Conservation (phyloP, 2,113 vertebrate genomes). For the Hepsetus odoe region DNA sequence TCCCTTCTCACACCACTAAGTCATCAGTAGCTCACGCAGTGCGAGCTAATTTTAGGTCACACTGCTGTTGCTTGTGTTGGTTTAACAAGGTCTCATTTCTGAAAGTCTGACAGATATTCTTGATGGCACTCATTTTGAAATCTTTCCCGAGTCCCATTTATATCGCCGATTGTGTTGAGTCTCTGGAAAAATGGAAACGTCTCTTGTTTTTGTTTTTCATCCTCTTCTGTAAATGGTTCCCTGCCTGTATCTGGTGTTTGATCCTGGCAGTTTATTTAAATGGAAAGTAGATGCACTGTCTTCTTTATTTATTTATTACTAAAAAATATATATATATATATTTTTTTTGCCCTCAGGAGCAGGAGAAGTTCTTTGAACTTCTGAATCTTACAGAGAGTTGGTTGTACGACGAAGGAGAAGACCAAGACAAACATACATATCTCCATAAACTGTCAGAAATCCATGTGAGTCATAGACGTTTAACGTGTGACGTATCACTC, state of each 20-base stretch:
- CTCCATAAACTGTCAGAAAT: slow-evolving; percentile 78
- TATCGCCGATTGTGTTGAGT: not conserved
- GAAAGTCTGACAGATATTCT: not conserved
- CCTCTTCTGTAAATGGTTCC: not conserved
- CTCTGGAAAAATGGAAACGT: not conserved
- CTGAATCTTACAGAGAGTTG: slow-evolving; percentile 79
- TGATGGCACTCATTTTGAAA: not conserved
- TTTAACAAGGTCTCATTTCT: slow-evolving; percentile 4
- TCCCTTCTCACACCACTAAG: too few species aligned
- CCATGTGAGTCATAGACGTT: slow-evolving; percentile 66
- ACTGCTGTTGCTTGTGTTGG: not conserved
- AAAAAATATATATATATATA: not conserved
- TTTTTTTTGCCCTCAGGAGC: slow-evolving; percentile 64
- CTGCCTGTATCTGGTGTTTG: not conserved
- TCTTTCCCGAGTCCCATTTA: not conserved
- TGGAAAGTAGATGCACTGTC: not conserved
- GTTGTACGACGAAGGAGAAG: slow-evolving; percentile 82
- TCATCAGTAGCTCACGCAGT: too few species aligned
- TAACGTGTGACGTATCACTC: not conserved
- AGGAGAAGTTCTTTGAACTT: slow-evolving; percentile 70
- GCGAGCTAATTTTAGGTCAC: not conserved
- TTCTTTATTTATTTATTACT: slow-evolving; percentile 13
- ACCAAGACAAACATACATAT: slow-evolving; percentile 80
- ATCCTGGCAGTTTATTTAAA: slow-evolving; percentile 10
- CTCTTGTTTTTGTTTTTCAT: not conserved